phyloP scores from a whole-genome alignment of 1,140 invertebrate species.

The Propsilocerus akamusi region DNA sequence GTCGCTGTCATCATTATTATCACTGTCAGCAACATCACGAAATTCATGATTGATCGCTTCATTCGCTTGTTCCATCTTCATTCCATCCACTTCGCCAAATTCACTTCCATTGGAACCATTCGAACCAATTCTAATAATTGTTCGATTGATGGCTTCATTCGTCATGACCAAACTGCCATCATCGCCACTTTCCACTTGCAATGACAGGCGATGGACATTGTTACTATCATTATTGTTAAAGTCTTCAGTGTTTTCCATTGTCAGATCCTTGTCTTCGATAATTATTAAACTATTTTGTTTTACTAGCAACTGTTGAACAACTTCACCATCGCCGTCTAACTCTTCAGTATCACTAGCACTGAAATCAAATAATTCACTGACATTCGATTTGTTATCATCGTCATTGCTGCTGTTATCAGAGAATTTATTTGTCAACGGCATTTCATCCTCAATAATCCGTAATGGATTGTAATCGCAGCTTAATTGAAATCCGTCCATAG shows the following conservation, averaged over 20 bases:
- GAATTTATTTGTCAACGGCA: background rate
- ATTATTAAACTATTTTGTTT: background rate
- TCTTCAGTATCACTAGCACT: background rate
- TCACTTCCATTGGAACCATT: background rate
- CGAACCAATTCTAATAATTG: background rate
- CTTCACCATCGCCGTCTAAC: background rate
- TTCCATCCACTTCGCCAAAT: background rate
- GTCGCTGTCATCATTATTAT: conserved; percentile 8
- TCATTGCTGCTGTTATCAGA: background rate
- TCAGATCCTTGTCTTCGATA: conserved; percentile 1
- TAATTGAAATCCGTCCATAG: too few species aligned
- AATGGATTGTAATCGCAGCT: background rate
- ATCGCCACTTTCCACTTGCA: background rate
- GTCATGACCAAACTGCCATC: background rate
- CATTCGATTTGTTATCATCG: background rate
- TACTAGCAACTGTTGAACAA: background rate
- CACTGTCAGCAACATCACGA: background rate
- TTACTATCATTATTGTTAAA: background rate
- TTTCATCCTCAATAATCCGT: background rate
- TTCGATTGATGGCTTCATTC: background rate
- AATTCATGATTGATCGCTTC: background rate
- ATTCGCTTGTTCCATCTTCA: background rate
- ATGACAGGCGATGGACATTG: background rate
- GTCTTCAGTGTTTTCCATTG: background rate
- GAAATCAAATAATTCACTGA: background rate